A percentile compares a stretch with the other conserved stretches of the same genome.
Evolutionary conservation across 2,797 vertebrate species (phyloP).

Genomic region (Kryptopterus vitreolus): DNA sequence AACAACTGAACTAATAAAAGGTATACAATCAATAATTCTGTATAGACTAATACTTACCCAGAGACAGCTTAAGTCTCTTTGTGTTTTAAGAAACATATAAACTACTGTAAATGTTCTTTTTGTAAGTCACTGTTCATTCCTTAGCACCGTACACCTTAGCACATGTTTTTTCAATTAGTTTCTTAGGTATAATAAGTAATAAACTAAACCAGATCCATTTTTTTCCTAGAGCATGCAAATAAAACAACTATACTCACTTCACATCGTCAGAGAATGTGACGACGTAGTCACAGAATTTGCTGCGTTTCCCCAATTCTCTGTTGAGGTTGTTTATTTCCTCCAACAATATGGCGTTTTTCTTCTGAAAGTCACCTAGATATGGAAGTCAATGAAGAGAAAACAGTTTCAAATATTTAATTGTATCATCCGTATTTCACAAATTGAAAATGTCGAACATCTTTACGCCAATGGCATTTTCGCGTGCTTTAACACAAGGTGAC

Average conservation of each 20-base stretch:
- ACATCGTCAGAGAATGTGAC: slow-evolving; percentile 12
- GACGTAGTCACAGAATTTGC: slow-evolving; percentile 64
- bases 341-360: slow-evolving; percentile 49
- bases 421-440: neutral
- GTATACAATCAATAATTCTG: neutral
- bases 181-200: neutral
- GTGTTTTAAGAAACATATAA: neutral
- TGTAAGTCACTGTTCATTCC: neutral
- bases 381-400: neutral
- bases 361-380: slow-evolving; percentile 53
- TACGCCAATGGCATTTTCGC: neutral
- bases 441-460: neutral
- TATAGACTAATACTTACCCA: neutral
- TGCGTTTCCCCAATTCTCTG: slow-evolving; percentile 42
- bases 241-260: slow-evolving; percentile 57
- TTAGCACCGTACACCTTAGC: neutral
- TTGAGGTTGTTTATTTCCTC: slow-evolving; percentile 54
- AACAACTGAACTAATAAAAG: neutral
- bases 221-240: neutral
- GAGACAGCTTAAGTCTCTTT: neutral
- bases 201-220: neutral
- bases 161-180: neutral
- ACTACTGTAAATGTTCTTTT: neutral
- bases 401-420: neutral
- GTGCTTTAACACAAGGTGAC: slow-evolving; percentile 7